Conservation (phyloP, 1,140 invertebrate species). For the Drosophila kepulauana region DNA sequence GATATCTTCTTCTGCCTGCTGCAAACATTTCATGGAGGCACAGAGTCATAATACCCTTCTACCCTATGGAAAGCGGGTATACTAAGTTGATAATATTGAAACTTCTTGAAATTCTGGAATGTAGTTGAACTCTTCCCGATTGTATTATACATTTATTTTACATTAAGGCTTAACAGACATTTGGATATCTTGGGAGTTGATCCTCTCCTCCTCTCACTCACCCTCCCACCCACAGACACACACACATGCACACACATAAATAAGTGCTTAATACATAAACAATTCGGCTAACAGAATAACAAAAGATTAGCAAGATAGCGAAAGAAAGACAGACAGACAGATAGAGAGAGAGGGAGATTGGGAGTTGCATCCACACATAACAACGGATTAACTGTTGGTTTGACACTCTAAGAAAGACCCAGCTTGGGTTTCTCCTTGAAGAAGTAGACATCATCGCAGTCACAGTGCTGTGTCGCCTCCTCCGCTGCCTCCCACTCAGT, state of each 20-base stretch:
- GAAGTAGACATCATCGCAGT: conserved; percentile 67
- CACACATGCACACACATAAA: conserved; percentile 5
- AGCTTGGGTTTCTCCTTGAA: conserved; percentile 71
- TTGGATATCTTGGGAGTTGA: neutral
- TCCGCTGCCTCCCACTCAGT: conserved; percentile 53
- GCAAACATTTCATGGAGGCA: too few relatives aligned
- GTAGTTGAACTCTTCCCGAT: neutral
- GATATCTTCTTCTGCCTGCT: too few relatives aligned
- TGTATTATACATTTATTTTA: conserved; percentile 7
- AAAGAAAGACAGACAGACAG: too few relatives aligned
- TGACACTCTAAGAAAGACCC: conserved; percentile 52
- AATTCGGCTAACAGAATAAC: conserved; percentile 11
- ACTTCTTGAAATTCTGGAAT: neutral
- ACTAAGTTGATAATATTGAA: too few relatives aligned
- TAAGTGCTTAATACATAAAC: conserved; percentile 5
- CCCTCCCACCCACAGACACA: neutral
- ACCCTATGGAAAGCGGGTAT: too few relatives aligned
- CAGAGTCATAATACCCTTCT: too few relatives aligned
- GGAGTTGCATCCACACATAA: too few relatives aligned
- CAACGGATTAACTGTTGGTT: too few relatives aligned
- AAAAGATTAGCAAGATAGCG: neutral
- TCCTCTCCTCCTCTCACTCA: neutral
- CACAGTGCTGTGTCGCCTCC: conserved; percentile 50
- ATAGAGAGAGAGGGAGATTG: too few relatives aligned
- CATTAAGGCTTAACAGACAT: conserved; percentile 9